Conservation (phyloP, 2,113 vertebrate genomes). For the Mus musculus region DNA sequence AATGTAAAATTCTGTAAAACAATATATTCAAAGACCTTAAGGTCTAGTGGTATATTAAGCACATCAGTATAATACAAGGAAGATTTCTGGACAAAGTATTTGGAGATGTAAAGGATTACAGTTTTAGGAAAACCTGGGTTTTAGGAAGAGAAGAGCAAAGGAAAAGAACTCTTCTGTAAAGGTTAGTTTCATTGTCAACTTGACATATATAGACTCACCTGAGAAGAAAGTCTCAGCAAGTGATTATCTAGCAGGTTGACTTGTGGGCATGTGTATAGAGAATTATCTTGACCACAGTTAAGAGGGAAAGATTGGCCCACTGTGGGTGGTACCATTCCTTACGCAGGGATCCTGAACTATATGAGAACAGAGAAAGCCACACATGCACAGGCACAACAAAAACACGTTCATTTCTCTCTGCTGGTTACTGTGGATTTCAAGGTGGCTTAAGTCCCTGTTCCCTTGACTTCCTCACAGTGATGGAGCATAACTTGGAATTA, state of each 20-base stretch:
- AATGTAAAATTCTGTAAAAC: slow-evolving; percentile 24
- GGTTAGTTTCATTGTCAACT: neutral
- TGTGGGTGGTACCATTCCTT: neutral
- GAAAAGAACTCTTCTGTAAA: too few relatives aligned
- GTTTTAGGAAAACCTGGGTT: neutral
- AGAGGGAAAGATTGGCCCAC: neutral
- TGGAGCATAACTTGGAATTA: neutral
- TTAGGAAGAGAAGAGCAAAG: neutral
- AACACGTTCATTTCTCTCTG: neutral
- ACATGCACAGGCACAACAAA: neutral
- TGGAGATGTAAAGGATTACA: neutral
- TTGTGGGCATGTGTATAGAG: neutral
- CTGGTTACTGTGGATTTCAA: neutral
- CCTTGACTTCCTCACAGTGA: neutral
- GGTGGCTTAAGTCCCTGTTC: neutral
- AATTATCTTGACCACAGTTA: neutral
- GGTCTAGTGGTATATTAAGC: neutral
- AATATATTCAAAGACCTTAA: neutral
- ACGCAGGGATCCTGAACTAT: neutral
- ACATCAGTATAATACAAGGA: neutral
- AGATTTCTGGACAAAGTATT: neutral
- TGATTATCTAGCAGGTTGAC: neutral
- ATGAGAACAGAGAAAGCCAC: neutral
- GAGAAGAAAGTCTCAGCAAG: neutral
- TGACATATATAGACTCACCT: neutral